Conservation (phyloP, 2,797 vertebrate species). For the Cichlasoma orientale region DNA sequence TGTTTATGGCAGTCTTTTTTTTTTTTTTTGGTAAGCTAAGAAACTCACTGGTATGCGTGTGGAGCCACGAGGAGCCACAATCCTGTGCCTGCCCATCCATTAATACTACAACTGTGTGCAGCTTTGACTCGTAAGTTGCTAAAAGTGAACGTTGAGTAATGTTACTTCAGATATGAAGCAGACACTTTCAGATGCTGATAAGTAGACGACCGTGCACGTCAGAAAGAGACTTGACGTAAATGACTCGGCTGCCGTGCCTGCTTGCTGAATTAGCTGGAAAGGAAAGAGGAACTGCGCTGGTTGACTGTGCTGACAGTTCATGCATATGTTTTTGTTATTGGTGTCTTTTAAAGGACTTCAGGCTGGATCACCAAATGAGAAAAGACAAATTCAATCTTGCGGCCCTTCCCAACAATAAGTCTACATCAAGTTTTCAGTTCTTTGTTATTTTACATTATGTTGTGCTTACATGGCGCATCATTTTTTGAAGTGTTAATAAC, state of each 20-base stretch:
- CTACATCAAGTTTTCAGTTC: background rate
- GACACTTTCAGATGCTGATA: background rate
- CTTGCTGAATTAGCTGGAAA: background rate
- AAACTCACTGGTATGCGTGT: background rate
- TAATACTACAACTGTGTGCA: background rate
- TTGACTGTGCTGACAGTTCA: background rate
- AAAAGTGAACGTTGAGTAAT: background rate
- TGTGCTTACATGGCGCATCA: background rate
- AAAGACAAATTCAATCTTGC: background rate
- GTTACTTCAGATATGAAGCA: background rate
- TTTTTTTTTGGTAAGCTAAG: background rate
- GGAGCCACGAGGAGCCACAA: background rate
- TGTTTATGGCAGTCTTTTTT: background rate
- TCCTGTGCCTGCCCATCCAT: background rate
- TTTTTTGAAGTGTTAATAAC: background rate
- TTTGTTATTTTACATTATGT: background rate
- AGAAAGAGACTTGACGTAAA: background rate
- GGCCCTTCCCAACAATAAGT: too few relatives aligned
- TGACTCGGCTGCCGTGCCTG: background rate
- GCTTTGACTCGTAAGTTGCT: background rate
- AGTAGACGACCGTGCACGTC: background rate
- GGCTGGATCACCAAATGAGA: background rate
- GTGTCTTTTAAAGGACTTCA: background rate
- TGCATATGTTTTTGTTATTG: background rate
- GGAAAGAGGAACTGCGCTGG: background rate